Percentiles rank a stretch among this genome's conserved stretches.
phyloP scores from a whole-genome alignment of 2,888 invertebrate genomes.

The Brenthis hecate region DNA sequence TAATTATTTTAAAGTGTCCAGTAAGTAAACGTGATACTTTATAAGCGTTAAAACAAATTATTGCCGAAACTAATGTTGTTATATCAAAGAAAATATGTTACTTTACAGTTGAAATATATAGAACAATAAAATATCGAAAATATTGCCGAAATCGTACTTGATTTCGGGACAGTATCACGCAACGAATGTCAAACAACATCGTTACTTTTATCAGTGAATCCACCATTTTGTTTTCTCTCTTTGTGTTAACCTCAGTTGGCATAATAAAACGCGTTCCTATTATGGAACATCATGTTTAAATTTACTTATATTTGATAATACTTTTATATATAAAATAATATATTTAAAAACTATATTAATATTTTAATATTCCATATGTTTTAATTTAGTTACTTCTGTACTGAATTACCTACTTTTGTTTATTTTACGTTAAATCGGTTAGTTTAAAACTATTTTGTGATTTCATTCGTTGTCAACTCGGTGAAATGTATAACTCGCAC shows the following conservation, averaged over 20 bases:
- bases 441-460: conserved; percentile 18
- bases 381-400: too few species aligned
- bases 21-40: too few species aligned
- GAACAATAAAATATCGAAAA: not conserved
- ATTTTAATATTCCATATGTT: not conserved
- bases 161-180: conserved; percentile 17
- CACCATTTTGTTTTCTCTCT: conserved; percentile 40
- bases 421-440: not conserved
- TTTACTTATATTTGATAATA: not conserved
- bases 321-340: not conserved
- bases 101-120: not conserved
- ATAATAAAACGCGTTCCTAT: conserved; percentile 24
- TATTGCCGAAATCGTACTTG: not conserved
- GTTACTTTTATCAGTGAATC: conserved; percentile 31
- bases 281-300: not conserved
- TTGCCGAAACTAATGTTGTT: too few species aligned
- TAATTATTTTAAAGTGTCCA: too few species aligned
- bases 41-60: too few species aligned
- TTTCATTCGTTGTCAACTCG: conserved; percentile 30
- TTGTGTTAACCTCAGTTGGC: conserved; percentile 28
- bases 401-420: not conserved
- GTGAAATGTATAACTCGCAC: conserved; percentile 34
- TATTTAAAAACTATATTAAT: not conserved
- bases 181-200: conserved; percentile 30
- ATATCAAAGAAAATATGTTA: not conserved